These are phyloP conservation scores for Motacilla tschutschensis DNA, from an alignment of 2,113 vertebrate species.

Conservation along the genomic window DNA sequence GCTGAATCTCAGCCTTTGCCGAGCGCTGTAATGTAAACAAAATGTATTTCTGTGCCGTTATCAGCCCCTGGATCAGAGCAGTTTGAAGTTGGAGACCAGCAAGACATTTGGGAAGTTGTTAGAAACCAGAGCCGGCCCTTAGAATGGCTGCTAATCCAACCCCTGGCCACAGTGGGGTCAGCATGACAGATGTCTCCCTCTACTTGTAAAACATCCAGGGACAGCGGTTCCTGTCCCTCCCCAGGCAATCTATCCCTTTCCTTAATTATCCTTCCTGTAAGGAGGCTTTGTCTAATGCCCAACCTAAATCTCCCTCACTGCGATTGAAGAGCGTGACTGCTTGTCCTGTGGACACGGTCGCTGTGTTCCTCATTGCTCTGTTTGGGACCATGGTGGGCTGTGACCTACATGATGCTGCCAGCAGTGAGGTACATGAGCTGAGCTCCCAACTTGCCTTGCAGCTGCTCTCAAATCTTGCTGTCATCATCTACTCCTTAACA, in stretches of 20 bases:
- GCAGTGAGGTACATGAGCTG: not conserved
- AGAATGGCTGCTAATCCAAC: not conserved
- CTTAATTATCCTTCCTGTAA: slow-evolving; percentile 31
- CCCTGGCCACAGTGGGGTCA: not conserved
- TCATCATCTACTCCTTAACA: rapidly evolving
- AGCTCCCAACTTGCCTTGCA: not conserved
- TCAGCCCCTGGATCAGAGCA: not conserved
- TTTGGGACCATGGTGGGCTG: not conserved
- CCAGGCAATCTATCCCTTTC: not conserved
- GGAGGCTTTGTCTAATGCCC: slow-evolving; percentile 38
- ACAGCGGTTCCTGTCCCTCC: not conserved
- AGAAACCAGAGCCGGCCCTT: not conserved
- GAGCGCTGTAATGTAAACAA: not conserved
- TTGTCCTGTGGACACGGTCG: rapidly evolving
- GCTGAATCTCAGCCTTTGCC: not conserved
- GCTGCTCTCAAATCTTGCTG: not conserved
- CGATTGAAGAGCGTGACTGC: rapidly evolving
- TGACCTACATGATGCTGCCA: not conserved
- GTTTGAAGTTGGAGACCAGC: not conserved
- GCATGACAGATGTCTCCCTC: not conserved
- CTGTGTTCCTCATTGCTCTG: not conserved
- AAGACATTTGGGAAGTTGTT: not conserved
- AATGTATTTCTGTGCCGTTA: not conserved
- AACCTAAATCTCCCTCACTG: not conserved
- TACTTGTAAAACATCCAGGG: not conserved